Conservation (phyloP, 2,888 invertebrate species). For the Rhogogaster chlorosoma region DNA sequence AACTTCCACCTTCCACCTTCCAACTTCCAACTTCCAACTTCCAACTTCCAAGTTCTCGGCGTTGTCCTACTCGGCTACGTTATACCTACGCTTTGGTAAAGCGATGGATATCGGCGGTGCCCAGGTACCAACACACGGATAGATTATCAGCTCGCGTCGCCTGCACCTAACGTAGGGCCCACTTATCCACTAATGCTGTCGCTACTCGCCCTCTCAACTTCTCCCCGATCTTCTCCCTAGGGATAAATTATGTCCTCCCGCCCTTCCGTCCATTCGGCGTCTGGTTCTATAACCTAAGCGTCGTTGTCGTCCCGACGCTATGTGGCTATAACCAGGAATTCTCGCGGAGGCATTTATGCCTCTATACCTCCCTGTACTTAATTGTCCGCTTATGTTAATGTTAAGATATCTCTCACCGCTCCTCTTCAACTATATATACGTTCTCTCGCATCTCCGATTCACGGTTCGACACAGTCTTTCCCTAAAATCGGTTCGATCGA, state of each 20-base stretch:
- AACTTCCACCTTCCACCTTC: background rate
- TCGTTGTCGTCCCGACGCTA: background rate
- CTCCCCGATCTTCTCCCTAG: slow-evolving; percentile 29
- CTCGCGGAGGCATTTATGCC: background rate
- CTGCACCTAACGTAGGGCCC: slow-evolving; percentile 70
- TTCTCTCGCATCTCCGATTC: background rate
- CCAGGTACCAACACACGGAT: slow-evolving; percentile 48
- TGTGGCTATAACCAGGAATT: background rate
- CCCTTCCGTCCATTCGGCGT: slow-evolving; percentile 17
- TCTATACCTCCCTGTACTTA: slow-evolving; percentile 1
- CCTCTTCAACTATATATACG: background rate
- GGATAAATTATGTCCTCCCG: slow-evolving; percentile 49
- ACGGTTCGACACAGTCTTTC: background rate
- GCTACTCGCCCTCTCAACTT: slow-evolving; percentile 68
- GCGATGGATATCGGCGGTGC: slow-evolving; percentile 41
- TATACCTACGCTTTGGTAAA: background rate
- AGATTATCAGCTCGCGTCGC: slow-evolving; percentile 34
- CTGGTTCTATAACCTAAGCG: slow-evolving; percentile 15
- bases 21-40: slow-evolving; percentile 17
- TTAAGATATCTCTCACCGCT: background rate
- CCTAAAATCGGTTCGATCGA: background rate
- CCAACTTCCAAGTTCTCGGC: slow-evolving; percentile 27
- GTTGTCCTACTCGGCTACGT: background rate
- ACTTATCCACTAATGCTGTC: slow-evolving; percentile 76
- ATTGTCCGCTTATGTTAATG: slow-evolving; percentile 48